phyloP scores from a whole-genome alignment of 1,140 invertebrate species.

The Babylonia areolata region DNA sequence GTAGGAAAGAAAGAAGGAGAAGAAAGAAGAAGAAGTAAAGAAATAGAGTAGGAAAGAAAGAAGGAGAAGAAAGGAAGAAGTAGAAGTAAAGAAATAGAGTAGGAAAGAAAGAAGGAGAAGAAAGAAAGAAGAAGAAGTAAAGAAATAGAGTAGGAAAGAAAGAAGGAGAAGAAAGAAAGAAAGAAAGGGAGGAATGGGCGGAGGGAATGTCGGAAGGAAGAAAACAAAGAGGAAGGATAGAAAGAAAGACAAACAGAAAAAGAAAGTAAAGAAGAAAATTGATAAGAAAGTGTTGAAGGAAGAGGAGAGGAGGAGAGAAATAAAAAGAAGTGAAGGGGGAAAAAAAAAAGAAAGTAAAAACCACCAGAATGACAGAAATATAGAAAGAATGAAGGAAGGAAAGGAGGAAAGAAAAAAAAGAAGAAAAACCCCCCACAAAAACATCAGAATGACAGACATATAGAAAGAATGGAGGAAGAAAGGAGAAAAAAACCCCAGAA shows the following conservation, averaged over 20 bases:
- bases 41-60: neutral
- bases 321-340: neutral
- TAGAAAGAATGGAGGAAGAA: neutral
- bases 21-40: neutral
- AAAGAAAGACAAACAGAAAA: too few relatives aligned
- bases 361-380: too few relatives aligned
- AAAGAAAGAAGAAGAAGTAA: constrained; percentile 14
- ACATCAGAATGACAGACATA: neutral
- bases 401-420: constrained; percentile 22
- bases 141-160: too few relatives aligned
- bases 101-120: too few relatives aligned
- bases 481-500: neutral
- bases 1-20: too few relatives aligned
- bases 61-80: too few relatives aligned
- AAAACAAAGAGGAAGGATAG: too few relatives aligned
- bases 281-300: neutral
- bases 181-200: constrained; percentile 5
- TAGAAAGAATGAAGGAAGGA: neutral
- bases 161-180: neutral
- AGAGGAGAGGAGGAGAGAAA: neutral
- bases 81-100: too few relatives aligned
- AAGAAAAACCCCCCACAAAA: neutral
- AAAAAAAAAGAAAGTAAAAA: constrained; percentile 8
- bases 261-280: neutral
- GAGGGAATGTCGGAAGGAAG: too few relatives aligned